Evolutionary conservation across 2,113 vertebrate species (phyloP).

Genomic region (Halcyon senegalensis): DNA sequence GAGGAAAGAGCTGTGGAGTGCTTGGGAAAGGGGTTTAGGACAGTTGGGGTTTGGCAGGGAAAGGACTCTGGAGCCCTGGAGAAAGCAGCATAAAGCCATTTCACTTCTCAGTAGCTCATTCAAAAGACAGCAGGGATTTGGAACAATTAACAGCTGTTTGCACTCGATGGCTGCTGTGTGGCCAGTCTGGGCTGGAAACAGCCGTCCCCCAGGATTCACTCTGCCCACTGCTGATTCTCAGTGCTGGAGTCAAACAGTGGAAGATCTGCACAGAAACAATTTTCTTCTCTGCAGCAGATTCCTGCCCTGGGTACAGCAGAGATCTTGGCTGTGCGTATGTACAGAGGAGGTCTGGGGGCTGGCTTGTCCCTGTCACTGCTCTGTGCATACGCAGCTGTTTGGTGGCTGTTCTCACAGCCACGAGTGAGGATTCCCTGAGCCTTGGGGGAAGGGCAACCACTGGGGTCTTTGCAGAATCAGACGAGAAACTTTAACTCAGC

Average conservation of each 20-base stretch:
- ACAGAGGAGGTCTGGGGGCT: background rate
- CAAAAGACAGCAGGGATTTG: background rate
- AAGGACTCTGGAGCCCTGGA: background rate
- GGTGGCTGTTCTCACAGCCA: background rate
- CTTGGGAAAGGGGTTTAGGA: background rate
- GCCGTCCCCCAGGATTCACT: rapidly evolving
- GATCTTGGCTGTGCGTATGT: rapidly evolving
- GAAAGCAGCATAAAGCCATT: background rate
- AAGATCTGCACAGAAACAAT: background rate
- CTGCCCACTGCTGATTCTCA: background rate
- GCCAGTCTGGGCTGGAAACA: background rate
- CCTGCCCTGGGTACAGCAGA: background rate
- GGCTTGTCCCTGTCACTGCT: background rate
- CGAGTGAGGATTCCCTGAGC: background rate
- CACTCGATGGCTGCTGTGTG: background rate
- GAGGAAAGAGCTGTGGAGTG: rapidly evolving
- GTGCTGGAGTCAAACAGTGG: background rate
- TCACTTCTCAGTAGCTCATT: background rate
- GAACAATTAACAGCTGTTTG: background rate
- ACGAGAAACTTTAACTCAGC: background rate
- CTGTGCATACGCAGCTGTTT: background rate
- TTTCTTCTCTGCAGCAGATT: background rate
- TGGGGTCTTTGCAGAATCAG: background rate
- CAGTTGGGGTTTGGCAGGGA: background rate
- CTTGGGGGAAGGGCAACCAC: background rate